Evolutionary conservation across 2,113 vertebrate genomes (phyloP).

Genomic region (Edolisoma coerulescens): DNA sequence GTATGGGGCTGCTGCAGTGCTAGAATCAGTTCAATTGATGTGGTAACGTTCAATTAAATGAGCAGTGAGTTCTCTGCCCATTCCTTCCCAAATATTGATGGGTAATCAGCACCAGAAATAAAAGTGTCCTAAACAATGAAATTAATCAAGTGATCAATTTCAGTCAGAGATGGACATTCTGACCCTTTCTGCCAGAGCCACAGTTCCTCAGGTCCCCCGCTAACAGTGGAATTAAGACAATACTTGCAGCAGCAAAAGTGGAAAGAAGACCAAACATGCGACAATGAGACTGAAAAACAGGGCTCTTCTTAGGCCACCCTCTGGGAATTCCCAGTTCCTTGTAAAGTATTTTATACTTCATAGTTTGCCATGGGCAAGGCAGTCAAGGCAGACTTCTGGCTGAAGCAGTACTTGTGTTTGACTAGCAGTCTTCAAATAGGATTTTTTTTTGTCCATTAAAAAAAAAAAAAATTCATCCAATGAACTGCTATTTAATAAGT

Average conservation of each 20-base stretch:
- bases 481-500: not conserved
- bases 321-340: not conserved
- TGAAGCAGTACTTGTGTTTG: not conserved
- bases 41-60: not conserved
- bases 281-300: not conserved
- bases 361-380: not conserved
- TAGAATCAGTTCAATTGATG: rapidly evolving
- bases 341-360: not conserved
- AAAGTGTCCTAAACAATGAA: not conserved
- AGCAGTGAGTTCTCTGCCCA: not conserved
- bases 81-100: not conserved
- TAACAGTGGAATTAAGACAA: not conserved
- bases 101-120: not conserved
- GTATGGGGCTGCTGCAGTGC: not conserved
- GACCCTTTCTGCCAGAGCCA: not conserved
- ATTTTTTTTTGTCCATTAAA: not conserved
- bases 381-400: not conserved
- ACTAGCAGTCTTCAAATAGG: not conserved
- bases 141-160: not conserved
- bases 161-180: not conserved
- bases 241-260: not conserved
- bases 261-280: not conserved
- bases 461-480: not conserved
- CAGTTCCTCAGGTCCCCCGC: not conserved
- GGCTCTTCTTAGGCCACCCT: not conserved